These are phyloP conservation scores for Lycophotia porphyrea DNA, from an alignment of 2,888 invertebrate species.

Conservation along the genomic window DNA sequence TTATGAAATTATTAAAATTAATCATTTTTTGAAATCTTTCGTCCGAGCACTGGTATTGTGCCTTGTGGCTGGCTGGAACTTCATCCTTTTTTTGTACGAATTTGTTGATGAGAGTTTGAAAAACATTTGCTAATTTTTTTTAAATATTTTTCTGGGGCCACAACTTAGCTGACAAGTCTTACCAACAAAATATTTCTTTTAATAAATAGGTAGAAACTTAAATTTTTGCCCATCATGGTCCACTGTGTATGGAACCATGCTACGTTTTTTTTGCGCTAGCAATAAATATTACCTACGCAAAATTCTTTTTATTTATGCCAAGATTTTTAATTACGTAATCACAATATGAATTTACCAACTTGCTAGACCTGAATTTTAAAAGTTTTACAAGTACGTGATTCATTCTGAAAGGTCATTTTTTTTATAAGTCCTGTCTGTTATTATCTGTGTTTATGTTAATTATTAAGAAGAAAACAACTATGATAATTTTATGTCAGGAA, in stretches of 20 bases:
- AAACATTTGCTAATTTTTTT: neutral
- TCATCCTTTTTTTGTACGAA: neutral
- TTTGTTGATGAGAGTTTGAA: too few species aligned
- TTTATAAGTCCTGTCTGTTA: neutral
- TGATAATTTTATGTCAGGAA: too few species aligned
- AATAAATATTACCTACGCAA: constrained; percentile 35
- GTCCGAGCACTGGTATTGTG: neutral
- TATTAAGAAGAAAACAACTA: constrained; percentile 20
- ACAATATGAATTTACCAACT: constrained; percentile 29
- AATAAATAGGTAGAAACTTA: neutral
- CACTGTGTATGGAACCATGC: constrained; percentile 6
- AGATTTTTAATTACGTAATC: constrained; percentile 11
- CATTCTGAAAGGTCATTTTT: constrained; percentile 30
- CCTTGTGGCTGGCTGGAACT: too few species aligned
- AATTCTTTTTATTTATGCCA: constrained; percentile 20
- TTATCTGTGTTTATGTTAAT: neutral
- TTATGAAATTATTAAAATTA: neutral
- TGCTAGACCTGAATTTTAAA: constrained; percentile 29
- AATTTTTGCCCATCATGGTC: neutral
- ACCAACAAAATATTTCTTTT: neutral
- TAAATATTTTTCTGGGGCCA: neutral
- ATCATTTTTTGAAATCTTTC: neutral
- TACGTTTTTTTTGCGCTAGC: neutral
- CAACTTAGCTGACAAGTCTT: neutral
- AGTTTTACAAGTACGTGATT: constrained; percentile 27